A percentile compares a stretch with the other conserved stretches of the same genome.
These are phyloP conservation scores for Chironomus riparius DNA, from an alignment of 2,888 invertebrate genomes.

Conservation along the genomic window DNA sequence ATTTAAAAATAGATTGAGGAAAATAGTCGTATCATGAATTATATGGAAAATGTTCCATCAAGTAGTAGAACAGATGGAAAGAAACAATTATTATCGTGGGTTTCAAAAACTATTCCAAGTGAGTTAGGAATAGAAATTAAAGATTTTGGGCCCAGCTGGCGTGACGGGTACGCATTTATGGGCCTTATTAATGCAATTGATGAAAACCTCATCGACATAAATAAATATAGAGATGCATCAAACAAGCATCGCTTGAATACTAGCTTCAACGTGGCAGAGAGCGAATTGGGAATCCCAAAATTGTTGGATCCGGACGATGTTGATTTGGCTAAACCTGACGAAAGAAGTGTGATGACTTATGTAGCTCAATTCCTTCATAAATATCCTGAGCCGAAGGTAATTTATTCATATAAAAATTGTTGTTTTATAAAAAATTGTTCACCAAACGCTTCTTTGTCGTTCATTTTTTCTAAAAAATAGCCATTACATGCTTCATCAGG, in stretches of 20 bases:
- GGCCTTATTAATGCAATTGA: constrained; percentile 92
- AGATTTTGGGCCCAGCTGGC: constrained; percentile 93
- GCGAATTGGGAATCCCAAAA: constrained; percentile 80
- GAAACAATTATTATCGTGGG: constrained; percentile 89
- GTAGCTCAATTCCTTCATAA: constrained; percentile 96
- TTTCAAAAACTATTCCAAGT: constrained; percentile 81
- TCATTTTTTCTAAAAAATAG: not conserved
- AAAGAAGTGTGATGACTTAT: constrained; percentile 97
- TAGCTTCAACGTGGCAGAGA: constrained; percentile 88
- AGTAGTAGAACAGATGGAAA: constrained; percentile 38
- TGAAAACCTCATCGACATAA: constrained; percentile 82
- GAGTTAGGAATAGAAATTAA: constrained; percentile 79
- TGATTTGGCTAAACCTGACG: constrained; percentile 91
- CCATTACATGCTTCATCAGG: not conserved
- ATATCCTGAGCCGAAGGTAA: constrained; percentile 75
- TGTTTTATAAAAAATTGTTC: not conserved
- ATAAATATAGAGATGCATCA: constrained; percentile 65
- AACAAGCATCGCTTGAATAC: constrained; percentile 80
- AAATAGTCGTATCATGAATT: constrained; percentile 55
- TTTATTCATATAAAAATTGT: constrained; percentile 10
- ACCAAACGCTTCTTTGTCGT: not conserved
- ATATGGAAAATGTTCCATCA: constrained; percentile 1
- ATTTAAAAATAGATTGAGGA: constrained; percentile 71
- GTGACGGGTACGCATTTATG: constrained; percentile 91
- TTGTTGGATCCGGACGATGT: constrained; percentile 92